Conservation (phyloP, 2,797 vertebrate genomes). For the Muscicapa striata region DNA sequence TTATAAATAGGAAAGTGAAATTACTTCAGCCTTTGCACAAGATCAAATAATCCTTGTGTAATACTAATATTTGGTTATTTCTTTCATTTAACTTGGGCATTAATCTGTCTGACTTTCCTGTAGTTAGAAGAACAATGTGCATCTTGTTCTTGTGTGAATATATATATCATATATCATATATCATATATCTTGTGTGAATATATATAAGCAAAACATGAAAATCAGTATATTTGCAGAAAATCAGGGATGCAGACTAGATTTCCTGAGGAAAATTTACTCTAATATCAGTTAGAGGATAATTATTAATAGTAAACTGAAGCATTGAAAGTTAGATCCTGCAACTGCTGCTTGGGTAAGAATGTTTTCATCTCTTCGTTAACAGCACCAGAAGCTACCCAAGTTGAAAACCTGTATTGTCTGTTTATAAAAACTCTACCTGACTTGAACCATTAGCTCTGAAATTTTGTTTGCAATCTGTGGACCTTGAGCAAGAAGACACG, state of each 20-base stretch:
- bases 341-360: neutral
- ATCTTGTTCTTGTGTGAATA: neutral
- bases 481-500: neutral
- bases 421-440: neutral
- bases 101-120: neutral
- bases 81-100: neutral
- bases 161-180: too few relatives aligned
- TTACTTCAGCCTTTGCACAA: constrained; percentile 15
- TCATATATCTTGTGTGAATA: neutral
- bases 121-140: neutral
- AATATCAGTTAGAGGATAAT: neutral
- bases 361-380: fast-evolving
- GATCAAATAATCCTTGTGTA: neutral
- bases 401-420: neutral
- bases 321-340: neutral
- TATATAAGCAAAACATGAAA: neutral
- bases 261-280: neutral
- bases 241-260: neutral
- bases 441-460: neutral
- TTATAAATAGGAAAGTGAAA: constrained; percentile 17
- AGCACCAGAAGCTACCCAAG: neutral
- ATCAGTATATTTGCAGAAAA: neutral
- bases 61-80: neutral
- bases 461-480: neutral
- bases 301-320: neutral